Base-by-base conservation (phyloP, 2,797 vertebrate species). In the Falco rusticolus region DNA sequence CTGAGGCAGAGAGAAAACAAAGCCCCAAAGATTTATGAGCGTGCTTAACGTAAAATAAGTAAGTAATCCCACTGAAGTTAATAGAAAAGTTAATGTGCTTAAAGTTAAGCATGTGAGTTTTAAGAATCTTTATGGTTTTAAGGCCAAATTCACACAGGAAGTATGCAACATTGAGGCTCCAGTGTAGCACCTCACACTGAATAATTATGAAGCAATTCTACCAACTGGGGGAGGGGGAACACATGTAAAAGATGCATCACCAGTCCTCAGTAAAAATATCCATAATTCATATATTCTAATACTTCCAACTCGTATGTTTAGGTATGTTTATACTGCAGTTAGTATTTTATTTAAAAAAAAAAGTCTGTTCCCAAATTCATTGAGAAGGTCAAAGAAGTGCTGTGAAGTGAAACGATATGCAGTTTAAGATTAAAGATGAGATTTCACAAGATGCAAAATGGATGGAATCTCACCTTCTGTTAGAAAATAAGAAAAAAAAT, bases 41-140 rank as follows among this genome's bases (percentile, higher is more conserved):
- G 3, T 92, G 93, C 95, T 96, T 95, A 94, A 94, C 8, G 2
- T 93, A 80, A 96, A 94, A 71, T 90, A 93, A 95, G 95, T 96
- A 94, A 96, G 91, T 96, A 97, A 97, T 94, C 94, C 91, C 69
- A 95, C 95, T 94, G 94, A 97, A 97, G 96, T 97, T 96, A 97
- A 97, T 95, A 96, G 95, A 96, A 94, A 96, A 97, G 95, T 96
- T 96, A 96, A 97, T 93, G 89, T 97, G 93, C 95, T 96, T 96
- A 96, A 97, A 94, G 94, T 94, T 97, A 93, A 96, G 95, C 96
- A 96, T 94, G 96, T 94, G 96, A 95, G 93, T 94, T 96, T 96
- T 97, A 97, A 96, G 89, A 91, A 96, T 93, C 89, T 94, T 96
- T 94, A 90, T 51, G 93, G 91, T 96, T 89, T 94, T 93, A 96